Conservation (phyloP, 2,888 invertebrate genomes). For the Philonicus albiceps region DNA sequence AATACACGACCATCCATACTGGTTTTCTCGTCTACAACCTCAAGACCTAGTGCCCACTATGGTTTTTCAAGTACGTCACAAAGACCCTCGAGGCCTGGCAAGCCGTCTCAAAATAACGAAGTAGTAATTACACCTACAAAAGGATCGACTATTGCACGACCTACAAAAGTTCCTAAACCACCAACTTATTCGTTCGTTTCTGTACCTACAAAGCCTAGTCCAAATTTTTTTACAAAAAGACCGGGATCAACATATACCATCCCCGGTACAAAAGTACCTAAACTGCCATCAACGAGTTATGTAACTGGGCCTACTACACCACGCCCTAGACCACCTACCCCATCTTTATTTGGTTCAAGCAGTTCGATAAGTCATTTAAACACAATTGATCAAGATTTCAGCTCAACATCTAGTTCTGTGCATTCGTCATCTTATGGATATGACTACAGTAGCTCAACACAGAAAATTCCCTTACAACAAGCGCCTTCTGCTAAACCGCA, state of each 20-base stretch:
- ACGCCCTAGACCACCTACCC: constrained; percentile 60
- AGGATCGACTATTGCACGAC: constrained; percentile 40
- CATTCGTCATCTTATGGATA: constrained; percentile 66
- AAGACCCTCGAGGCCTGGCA: constrained; percentile 52
- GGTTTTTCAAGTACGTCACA: background rate
- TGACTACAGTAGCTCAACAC: constrained; percentile 60
- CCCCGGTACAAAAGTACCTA: constrained; percentile 52
- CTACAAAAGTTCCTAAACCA: constrained; percentile 52
- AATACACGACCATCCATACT: constrained; percentile 54
- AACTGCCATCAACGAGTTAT: constrained; percentile 65
- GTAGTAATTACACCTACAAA: constrained; percentile 42
- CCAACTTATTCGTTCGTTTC: constrained; percentile 52
- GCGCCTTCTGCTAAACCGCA: constrained; percentile 44
- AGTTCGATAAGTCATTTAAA: background rate
- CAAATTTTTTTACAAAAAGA: background rate
- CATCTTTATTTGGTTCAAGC: constrained; percentile 51
- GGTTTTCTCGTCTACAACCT: background rate
- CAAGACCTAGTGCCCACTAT: background rate
- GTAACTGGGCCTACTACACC: constrained; percentile 65
- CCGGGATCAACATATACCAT: too few species aligned
- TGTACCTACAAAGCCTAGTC: background rate
- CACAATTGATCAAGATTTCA: constrained; percentile 59
- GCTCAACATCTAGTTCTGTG: constrained; percentile 47
- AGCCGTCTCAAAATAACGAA: constrained; percentile 32
- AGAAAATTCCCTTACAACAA: constrained; percentile 46